Evolutionary conservation across 2,113 vertebrate genomes (phyloP), one percentile per base, ranked within the genome.

Genomic region (Myiagra hebetior): DNA sequence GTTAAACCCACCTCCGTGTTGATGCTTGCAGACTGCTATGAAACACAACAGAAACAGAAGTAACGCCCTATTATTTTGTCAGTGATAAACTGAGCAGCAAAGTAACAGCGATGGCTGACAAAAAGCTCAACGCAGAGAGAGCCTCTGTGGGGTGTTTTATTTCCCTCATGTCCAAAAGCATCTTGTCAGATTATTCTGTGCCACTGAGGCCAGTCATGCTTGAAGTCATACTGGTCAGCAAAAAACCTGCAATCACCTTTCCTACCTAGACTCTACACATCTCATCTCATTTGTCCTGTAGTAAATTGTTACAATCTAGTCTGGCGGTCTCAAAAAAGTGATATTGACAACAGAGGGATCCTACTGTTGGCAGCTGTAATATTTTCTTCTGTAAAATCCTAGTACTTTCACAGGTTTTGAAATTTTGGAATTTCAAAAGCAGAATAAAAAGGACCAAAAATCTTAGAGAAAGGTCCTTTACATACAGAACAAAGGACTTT

Each of bases 161-260:
- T 77, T 42, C 37, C 39, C 50, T 15, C 14, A 5, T 0, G 18
- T 39, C 64, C 20, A 4, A 69, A 87, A 75, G 7, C 13, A 67
- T 31, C 31, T 69, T 47, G 37, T 67, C 67, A 77, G 28, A 22
- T 8, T 65, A 39, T 14, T 75, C 47, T 44, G 19, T 39, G 60
- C 27, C 42, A 67, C 35, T 0, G 0, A 70, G 33, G 15, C 19
- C 55, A 37, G 15, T 7, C 26, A 49, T 2, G 41, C 28, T 57
- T 82, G 7, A 91, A 92, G 46, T 30, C 55, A 55, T 15, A 27
- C 16, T 5, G 42, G 39, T 39, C 67, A 82, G n/a, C 49, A 90
- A 88, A 92, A 83, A 65, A 4, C 3, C 14, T 15, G 12, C 46
- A 76, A 10, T 17, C 11, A 33, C 21, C 30, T 63, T 67, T 55